Conservation (phyloP, 53 echinoderm and acorn worm species). For the Echinometra lucunter region DNA sequence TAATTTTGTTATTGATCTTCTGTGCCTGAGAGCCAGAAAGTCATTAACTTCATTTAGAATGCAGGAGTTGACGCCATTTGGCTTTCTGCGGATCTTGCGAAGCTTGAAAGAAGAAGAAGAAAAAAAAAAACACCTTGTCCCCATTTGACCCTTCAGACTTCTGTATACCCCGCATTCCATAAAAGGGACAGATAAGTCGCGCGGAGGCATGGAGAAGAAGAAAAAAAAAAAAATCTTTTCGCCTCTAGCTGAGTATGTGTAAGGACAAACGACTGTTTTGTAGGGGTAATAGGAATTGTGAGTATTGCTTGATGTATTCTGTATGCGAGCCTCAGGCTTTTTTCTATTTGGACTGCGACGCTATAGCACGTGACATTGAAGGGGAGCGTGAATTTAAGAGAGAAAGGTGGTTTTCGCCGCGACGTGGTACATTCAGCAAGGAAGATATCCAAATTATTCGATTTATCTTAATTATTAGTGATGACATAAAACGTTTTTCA, state of each 20-base stretch:
- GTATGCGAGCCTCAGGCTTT: background rate
- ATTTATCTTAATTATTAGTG: background rate
- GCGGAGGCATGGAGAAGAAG: background rate
- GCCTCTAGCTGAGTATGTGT: background rate
- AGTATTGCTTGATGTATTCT: slow-evolving; percentile 4
- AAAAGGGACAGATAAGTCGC: background rate
- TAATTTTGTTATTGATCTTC: background rate
- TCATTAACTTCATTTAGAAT: background rate
- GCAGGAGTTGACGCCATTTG: background rate
- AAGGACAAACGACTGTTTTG: slow-evolving; percentile 11
- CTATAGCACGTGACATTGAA: background rate
- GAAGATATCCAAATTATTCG: background rate
- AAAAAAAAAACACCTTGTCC: background rate
- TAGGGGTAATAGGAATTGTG: slow-evolving; percentile 9
- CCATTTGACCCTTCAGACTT: background rate
- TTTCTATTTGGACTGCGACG: background rate
- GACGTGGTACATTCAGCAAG: background rate
- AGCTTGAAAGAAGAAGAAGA: too few relatives aligned
- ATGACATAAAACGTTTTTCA: background rate
- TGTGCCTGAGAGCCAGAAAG: background rate
- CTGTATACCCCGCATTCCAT: background rate
- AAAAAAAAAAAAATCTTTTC: background rate
- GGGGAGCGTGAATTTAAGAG: background rate
- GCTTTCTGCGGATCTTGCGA: background rate
- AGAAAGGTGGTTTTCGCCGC: too few relatives aligned